Evolutionary conservation across 2,888 invertebrate species (phyloP), one percentile per base, ranked within the genome.

Genomic region (Drosophila fulvimacula): DNA sequence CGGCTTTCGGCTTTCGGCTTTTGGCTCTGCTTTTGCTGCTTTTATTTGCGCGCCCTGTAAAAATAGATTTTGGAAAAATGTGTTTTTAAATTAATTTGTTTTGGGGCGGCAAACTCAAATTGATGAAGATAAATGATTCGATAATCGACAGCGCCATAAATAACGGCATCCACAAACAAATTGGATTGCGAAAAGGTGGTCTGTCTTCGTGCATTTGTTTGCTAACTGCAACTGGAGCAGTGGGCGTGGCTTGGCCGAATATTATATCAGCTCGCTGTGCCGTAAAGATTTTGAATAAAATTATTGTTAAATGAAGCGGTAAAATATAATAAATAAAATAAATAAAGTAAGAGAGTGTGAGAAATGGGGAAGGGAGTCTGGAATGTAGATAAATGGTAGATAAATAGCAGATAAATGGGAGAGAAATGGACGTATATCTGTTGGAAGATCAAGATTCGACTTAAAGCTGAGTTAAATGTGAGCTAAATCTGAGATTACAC

Each of bases 21-120:
- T n/a, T n/a, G 27, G 38, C 5, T 46, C 41, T 64, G 10, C 11
- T 19, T 46, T 36, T 67, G 6, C 11, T 41, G 60, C 39, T 67
- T 70, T 74, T 68, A 71, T 67, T 57, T 72, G 46, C 56, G 69
- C 77, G 64, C 68, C 36, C 81, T 83, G 73, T 51, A 27, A 27
- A 58, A 56, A 58, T 34, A 21, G 6, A 41, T 27, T 30, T 48
- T 17, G 3, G 21, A 58, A 9, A 60, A 64, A 74, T 84, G 72
- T 78, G 72, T 72, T 83, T 66, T 70, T 36, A 76, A 87, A 84
- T 81, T 84, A 84, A 84, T 82, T 87, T 66, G 84, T 60, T 42
- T 63, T 39, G 39, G 10, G n/a, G 9, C 56, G 32, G 38, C 13
- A 30, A 39, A 21, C 52, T 30, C 49, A 69, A 58, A 41, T 61